phyloP scores from a whole-genome alignment of 2,888 invertebrate species.

The Acanthosepion esculentum region DNA sequence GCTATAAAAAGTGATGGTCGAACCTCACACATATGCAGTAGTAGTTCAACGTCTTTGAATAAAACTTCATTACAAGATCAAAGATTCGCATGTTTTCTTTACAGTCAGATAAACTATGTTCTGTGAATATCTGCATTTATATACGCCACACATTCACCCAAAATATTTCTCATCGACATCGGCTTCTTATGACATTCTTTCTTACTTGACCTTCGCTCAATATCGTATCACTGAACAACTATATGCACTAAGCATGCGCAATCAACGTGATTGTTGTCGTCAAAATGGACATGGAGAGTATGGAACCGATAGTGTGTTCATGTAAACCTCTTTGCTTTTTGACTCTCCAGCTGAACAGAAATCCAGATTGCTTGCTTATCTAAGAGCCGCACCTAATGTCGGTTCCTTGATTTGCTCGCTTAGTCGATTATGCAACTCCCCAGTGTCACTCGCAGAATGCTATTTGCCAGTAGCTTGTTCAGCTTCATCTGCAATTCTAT shows the following conservation, averaged over 20 bases:
- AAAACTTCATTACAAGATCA: too few relatives aligned
- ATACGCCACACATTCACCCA: too few relatives aligned
- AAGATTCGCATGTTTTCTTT: too few relatives aligned
- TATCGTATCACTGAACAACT: background rate
- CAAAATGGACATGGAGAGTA: background rate
- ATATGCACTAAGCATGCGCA: background rate
- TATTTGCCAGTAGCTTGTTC: background rate
- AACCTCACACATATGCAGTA: too few relatives aligned
- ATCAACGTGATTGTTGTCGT: background rate
- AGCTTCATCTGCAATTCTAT: background rate
- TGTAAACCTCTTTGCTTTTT: background rate
- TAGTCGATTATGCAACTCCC: slow-evolving; percentile 33
- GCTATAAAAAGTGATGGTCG: too few relatives aligned
- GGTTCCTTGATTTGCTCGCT: background rate
- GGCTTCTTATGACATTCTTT: too few relatives aligned
- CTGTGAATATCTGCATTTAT: too few relatives aligned
- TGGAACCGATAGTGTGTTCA: background rate
- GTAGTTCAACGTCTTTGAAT: too few relatives aligned
- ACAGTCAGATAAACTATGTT: too few relatives aligned
- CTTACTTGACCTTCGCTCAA: background rate
- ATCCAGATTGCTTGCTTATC: background rate
- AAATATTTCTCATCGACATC: too few relatives aligned
- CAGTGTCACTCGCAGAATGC: background rate
- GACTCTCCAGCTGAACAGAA: background rate
- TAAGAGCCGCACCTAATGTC: background rate